Evolutionary conservation across 2,888 invertebrate species (phyloP).

Genomic region (Cephus pygmeus): DNA sequence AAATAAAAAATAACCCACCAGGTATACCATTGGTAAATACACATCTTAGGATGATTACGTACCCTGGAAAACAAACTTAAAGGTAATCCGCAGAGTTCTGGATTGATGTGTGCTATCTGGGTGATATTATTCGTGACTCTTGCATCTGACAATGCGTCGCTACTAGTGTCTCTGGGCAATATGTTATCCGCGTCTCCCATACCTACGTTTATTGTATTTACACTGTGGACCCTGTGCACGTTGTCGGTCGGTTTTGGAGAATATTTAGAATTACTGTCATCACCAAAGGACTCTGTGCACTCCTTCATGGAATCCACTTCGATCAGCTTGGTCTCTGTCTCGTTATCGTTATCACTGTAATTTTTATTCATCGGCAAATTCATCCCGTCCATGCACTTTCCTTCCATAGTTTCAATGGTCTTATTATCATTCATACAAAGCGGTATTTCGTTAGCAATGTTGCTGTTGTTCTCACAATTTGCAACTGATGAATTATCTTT

Average conservation of each 20-base stretch:
- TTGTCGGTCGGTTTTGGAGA: conserved; percentile 45
- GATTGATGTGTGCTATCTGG: conserved; percentile 74
- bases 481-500: conserved; percentile 27
- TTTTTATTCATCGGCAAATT: conserved; percentile 43
- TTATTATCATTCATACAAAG: conserved; percentile 54
- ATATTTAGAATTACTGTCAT: conserved; percentile 39
- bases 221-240: conserved; percentile 57
- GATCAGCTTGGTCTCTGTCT: conserved; percentile 48
- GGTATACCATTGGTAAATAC: conserved; percentile 4
- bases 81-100: conserved; percentile 87
- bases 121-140: conserved; percentile 72
- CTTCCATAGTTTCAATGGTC: conserved; percentile 56
- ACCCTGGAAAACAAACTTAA: conserved; percentile 86
- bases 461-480: conserved; percentile 36
- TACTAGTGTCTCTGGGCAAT: conserved; percentile 79
- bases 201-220: conserved; percentile 55
- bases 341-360: conserved; percentile 43
- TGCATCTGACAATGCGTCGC: conserved; percentile 72
- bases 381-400: conserved; percentile 51
- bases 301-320: conserved; percentile 44
- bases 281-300: conserved; percentile 35
- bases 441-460: conserved; percentile 41
- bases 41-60: conserved; percentile 17
- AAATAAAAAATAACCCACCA: conserved; percentile 12
- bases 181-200: conserved; percentile 65